phyloP scores from a whole-genome alignment of 2,113 vertebrate species.

The Scortum barcoo region DNA sequence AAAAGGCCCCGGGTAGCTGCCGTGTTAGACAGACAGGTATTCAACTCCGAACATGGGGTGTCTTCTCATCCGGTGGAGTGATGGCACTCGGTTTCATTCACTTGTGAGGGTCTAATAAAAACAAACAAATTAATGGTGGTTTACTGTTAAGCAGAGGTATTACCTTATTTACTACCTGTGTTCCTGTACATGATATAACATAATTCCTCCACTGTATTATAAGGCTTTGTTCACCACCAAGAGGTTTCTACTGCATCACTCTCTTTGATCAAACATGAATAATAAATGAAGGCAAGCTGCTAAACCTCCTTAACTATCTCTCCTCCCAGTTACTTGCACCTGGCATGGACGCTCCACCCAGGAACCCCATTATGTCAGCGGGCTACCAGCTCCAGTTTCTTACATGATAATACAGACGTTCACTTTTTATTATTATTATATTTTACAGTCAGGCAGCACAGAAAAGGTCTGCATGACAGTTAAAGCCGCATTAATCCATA shows the following conservation, averaged over 20 bases:
- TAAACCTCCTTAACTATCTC: slow-evolving; percentile 45
- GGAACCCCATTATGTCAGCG: slow-evolving; percentile 50
- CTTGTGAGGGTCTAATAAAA: not conserved
- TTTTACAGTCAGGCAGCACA: not conserved
- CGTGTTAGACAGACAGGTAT: slow-evolving; percentile 60
- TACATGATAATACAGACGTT: slow-evolving; percentile 1
- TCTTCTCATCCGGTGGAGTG: slow-evolving; percentile 49
- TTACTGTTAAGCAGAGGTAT: not conserved
- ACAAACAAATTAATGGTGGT: not conserved
- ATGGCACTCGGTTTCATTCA: slow-evolving; percentile 29
- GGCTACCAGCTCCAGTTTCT: slow-evolving; percentile 31
- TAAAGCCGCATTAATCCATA: not conserved
- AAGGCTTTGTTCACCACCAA: slow-evolving; percentile 26
- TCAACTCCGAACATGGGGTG: slow-evolving; percentile 47
- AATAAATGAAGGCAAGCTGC: slow-evolving; percentile 58
- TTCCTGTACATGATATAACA: not conserved
- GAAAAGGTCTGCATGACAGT: not conserved
- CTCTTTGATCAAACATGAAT: slow-evolving; percentile 73
- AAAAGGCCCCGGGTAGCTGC: slow-evolving; percentile 37
- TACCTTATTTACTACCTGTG: no score
- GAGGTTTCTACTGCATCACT: slow-evolving; percentile 48
- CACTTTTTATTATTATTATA: not conserved
- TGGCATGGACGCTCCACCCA: slow-evolving; percentile 43
- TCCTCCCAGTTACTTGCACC: slow-evolving; percentile 34
- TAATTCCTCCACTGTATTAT: slow-evolving; percentile 10